A percentile compares a stretch with the other conserved stretches of the same genome.
Evolutionary conservation across 2,888 invertebrate species (phyloP).

Genomic region (Asteroscopus sphinx): DNA sequence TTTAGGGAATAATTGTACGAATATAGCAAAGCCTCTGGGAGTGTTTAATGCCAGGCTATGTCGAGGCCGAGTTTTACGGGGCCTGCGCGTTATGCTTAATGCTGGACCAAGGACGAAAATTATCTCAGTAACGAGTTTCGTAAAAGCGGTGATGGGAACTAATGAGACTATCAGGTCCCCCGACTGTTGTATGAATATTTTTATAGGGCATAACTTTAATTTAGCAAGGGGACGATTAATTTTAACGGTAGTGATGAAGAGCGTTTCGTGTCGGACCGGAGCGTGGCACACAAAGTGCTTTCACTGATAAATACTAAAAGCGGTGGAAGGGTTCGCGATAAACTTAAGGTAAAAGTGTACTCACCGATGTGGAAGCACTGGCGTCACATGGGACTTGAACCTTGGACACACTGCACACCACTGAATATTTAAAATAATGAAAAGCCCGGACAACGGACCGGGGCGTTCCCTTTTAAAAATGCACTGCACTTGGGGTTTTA

Average conservation of each 20-base stretch:
- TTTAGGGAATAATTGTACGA: constrained; percentile 88
- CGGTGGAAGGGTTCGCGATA: constrained; percentile 62
- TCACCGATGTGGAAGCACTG: constrained; percentile 71
- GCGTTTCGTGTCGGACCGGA: constrained; percentile 45
- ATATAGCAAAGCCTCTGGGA: constrained; percentile 85
- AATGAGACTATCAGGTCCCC: constrained; percentile 85
- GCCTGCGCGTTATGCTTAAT: constrained; percentile 79
- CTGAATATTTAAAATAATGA: constrained; percentile 89
- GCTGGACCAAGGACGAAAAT: constrained; percentile 87
- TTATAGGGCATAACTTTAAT: constrained; percentile 84
- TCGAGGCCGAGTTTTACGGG: constrained; percentile 77
- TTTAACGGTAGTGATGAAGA: constrained; percentile 74
- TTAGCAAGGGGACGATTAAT: constrained; percentile 80
- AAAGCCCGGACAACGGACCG: constrained; percentile 77
- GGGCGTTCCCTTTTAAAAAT: constrained; percentile 89
- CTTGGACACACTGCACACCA: constrained; percentile 81
- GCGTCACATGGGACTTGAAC: constrained; percentile 69
- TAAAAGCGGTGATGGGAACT: constrained; percentile 84
- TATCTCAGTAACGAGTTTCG: constrained; percentile 86
- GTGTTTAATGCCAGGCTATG: constrained; percentile 87
- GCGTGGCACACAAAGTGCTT: constrained; percentile 62
- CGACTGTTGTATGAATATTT: constrained; percentile 84
- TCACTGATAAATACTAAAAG: constrained; percentile 70
- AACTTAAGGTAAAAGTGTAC: constrained; percentile 72
- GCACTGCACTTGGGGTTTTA: constrained; percentile 87